Percentiles rank a stretch among this genome's conserved stretches.
phyloP scores from a whole-genome alignment of 1,140 invertebrate species.

The Atta colombica region DNA sequence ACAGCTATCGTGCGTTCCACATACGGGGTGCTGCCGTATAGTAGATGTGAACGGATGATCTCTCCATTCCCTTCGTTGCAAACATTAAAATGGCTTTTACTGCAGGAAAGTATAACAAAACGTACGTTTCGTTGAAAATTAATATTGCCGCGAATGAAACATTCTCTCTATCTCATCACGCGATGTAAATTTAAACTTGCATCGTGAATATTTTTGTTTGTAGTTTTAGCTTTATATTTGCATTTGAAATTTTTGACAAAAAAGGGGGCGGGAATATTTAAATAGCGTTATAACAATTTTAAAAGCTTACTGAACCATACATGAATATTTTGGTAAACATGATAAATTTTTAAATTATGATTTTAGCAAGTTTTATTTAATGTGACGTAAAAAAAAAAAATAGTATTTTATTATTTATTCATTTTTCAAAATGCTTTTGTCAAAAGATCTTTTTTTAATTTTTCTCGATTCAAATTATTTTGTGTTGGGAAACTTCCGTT shows the following conservation, averaged over 20 bases:
- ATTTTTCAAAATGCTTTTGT: not conserved
- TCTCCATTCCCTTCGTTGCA: no score
- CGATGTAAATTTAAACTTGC: slow-evolving; percentile 10
- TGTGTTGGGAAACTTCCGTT: not conserved
- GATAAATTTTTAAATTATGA: not conserved
- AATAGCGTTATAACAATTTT: not conserved
- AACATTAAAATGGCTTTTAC: not conserved
- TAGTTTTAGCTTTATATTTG: not conserved
- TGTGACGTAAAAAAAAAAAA: not conserved
- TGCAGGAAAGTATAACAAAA: not conserved
- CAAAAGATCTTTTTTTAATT: not conserved
- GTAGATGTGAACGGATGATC: not conserved
- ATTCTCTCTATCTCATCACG: not conserved
- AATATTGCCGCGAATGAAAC: not conserved
- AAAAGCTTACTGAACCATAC: not conserved
- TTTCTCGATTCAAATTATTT: not conserved
- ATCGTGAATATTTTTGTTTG: not conserved
- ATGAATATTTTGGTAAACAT: not conserved
- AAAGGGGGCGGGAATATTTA: not conserved
- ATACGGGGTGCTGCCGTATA: slow-evolving; percentile 55
- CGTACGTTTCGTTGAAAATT: slow-evolving; percentile 13
- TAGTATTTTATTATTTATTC: not conserved
- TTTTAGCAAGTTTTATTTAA: slow-evolving; percentile 6
- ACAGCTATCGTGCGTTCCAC: slow-evolving; percentile 78
- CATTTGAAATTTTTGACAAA: slow-evolving; percentile 10